A percentile compares a stretch with the other conserved stretches of the same genome.
These are phyloP conservation scores for Buteo buteo DNA, from an alignment of 2,113 vertebrate species.

Conservation along the genomic window DNA sequence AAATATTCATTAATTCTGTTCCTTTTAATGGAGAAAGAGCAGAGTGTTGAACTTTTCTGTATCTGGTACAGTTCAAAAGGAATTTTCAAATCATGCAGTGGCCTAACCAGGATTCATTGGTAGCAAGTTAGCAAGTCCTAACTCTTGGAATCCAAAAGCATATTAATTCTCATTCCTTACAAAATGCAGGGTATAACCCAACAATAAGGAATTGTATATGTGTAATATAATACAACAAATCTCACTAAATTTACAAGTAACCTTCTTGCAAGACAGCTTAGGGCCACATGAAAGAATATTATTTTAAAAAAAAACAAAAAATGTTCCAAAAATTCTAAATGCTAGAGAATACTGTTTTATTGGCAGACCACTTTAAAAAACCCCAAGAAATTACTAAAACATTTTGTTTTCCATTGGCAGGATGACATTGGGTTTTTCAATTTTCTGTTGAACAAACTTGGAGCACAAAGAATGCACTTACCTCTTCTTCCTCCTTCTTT, in stretches of 20 bases:
- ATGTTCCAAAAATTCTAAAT: background rate
- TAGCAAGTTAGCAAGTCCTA: background rate
- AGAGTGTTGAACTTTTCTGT: background rate
- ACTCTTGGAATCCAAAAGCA: background rate
- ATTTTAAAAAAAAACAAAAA: background rate
- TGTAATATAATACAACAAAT: background rate
- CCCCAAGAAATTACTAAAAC: background rate
- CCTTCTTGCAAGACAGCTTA: background rate
- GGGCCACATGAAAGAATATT: background rate
- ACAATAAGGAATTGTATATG: background rate
- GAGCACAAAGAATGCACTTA: background rate
- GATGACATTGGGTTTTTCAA: background rate
- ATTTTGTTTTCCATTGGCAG: background rate
- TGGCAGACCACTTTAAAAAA: background rate
- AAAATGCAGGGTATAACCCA: background rate
- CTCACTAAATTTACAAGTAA: background rate
- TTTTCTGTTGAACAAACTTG: background rate
- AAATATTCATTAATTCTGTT: background rate
- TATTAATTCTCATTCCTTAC: background rate
- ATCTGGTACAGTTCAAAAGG: background rate
- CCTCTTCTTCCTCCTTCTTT: background rate
- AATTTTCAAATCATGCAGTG: background rate
- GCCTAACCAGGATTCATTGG: background rate
- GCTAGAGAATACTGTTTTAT: background rate
- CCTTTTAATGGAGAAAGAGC: background rate